Conservation (phyloP, 92 coral and sea anemone genomes). For the Epizoanthus illoricatus region DNA sequence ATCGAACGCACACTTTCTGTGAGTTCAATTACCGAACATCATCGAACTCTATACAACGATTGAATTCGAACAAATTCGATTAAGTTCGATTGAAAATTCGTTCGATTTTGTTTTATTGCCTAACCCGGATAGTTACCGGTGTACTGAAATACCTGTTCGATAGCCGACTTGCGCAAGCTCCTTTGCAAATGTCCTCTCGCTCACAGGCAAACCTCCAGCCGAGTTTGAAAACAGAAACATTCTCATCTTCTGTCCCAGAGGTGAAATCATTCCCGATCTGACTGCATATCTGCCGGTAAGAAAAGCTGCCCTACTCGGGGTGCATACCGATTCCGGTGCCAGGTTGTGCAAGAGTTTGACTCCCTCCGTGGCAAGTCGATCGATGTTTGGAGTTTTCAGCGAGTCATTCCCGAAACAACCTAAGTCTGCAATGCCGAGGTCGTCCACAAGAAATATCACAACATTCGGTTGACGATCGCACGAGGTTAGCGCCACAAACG, state of each 20-base stretch:
- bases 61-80: too few species aligned
- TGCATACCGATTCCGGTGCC: background rate
- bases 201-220: slow-evolving; percentile 38
- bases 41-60: too few species aligned
- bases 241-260: background rate
- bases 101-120: too few species aligned
- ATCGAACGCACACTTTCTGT: too few species aligned
- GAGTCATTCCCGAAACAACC: slow-evolving; percentile 13
- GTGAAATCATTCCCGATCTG: slow-evolving; percentile 27
- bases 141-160: slow-evolving; percentile 3
- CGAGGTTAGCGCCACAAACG: background rate
- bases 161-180: slow-evolving; percentile 27
- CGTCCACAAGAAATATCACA: background rate
- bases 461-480: background rate
- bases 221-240: background rate
- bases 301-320: slow-evolving; percentile 40
- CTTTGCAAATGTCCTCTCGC: slow-evolving; percentile 35
- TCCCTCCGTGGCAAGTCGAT: background rate
- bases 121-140: too few species aligned
- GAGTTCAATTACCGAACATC: too few species aligned
- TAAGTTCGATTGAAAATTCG: too few species aligned
- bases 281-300: slow-evolving; percentile 45
- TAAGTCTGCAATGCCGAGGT: too few species aligned
- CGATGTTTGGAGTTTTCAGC: slow-evolving; percentile 41
- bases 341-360: too few species aligned